phyloP scores from a whole-genome alignment of 2,888 invertebrate species.

The Blastobasis adustella region DNA sequence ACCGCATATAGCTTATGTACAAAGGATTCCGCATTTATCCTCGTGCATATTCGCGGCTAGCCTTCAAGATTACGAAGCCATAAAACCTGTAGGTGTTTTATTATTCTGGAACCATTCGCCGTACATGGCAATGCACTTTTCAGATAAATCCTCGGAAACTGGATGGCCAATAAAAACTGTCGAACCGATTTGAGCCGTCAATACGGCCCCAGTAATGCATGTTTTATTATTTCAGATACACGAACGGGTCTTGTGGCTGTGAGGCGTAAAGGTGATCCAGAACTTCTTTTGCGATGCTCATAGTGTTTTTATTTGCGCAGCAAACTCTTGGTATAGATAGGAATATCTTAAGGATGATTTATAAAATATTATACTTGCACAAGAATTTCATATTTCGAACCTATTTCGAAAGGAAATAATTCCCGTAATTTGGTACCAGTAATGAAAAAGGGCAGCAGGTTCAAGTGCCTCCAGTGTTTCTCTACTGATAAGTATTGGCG shows the following conservation, averaged over 20 bases:
- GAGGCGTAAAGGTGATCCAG: slow-evolving; percentile 4
- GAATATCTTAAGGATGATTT: too few species aligned
- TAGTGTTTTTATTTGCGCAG: too few species aligned
- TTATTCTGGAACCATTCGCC: slow-evolving; percentile 41
- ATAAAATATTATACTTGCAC: too few species aligned
- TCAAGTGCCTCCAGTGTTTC: too few species aligned
- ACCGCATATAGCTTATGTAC: too few species aligned
- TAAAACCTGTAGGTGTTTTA: slow-evolving; percentile 55
- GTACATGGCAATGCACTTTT: slow-evolving; percentile 58
- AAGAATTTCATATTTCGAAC: too few species aligned
- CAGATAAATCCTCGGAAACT: slow-evolving; percentile 33
- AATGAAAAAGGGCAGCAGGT: too few species aligned
- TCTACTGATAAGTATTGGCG: too few species aligned
- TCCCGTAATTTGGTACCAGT: too few species aligned
- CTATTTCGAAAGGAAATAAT: too few species aligned
- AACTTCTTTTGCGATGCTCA: too few species aligned
- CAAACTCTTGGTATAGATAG: too few species aligned
- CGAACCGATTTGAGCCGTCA: slow-evolving; percentile 34
- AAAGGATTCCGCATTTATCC: not conserved
- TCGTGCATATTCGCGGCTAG: slow-evolving; percentile 11
- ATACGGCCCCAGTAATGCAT: slow-evolving; percentile 14
- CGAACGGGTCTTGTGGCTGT: not conserved
- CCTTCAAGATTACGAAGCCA: slow-evolving; percentile 25
- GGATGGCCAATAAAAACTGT: slow-evolving; percentile 50
- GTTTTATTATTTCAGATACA: slow-evolving; percentile 12